phyloP scores from a whole-genome alignment of 23 tunicate species.

The Clavelina lepadiformis region DNA sequence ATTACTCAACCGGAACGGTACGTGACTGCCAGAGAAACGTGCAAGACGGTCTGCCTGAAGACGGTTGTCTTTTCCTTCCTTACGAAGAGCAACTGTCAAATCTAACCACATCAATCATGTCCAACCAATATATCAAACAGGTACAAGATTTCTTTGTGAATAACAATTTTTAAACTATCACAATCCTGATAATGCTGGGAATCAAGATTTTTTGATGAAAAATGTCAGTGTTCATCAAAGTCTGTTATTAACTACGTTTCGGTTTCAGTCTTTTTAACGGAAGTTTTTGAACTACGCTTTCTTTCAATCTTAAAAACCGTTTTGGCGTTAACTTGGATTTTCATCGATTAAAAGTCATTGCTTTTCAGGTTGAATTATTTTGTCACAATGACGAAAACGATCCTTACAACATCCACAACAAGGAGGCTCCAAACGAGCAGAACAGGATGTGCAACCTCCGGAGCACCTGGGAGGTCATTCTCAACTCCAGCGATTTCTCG shows the following conservation, averaged over 20 bases:
- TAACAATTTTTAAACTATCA: too few relatives aligned
- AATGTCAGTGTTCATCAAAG: too few relatives aligned
- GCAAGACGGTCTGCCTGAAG: conserved; percentile 52
- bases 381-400: conserved; percentile 48
- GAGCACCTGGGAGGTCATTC: conserved; percentile 59
- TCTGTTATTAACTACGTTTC: not conserved
- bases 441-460: conserved; percentile 39
- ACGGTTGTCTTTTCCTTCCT: conserved; percentile 61
- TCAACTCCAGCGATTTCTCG: conserved; percentile 29
- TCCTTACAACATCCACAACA: conserved; percentile 34
- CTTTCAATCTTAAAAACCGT: not conserved
- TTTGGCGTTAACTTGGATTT: not conserved
- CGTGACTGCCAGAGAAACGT: conserved; percentile 42
- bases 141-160: conserved; percentile 11
- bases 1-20: conserved; percentile 37
- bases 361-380: conserved; percentile 32
- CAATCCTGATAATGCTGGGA: too few relatives aligned
- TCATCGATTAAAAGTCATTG: too few relatives aligned
- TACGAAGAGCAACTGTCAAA: conserved; percentile 26
- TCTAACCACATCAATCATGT: conserved; percentile 50
- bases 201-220: too few relatives aligned
- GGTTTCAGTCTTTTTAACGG: not conserved
- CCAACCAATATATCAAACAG: conserved; percentile 37
- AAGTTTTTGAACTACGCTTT: not conserved
- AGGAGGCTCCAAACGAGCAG: conserved; percentile 57